A percentile compares a stretch with the other conserved stretches of the same genome.
These are phyloP conservation scores for Neopelma chrysocephalum DNA, from an alignment of 2,797 vertebrate species.

Conservation along the genomic window DNA sequence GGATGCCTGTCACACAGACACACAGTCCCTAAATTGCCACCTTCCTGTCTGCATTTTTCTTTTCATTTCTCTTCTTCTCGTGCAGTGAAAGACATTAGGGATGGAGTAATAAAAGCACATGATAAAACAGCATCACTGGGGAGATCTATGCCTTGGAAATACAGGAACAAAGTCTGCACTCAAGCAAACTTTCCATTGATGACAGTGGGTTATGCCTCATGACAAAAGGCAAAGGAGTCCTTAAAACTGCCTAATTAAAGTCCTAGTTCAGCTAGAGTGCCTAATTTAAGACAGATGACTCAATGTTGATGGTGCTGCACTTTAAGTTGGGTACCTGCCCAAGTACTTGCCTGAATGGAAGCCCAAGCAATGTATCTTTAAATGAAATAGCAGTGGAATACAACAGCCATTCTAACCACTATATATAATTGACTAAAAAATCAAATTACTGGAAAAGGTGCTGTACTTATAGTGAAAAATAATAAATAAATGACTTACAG, in stretches of 20 bases:
- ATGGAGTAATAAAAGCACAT: slow-evolving; percentile 49
- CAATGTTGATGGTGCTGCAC: slow-evolving; percentile 7
- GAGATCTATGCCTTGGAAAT: not conserved
- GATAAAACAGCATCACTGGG: slow-evolving; percentile 18
- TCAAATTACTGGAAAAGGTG: slow-evolving; percentile 48
- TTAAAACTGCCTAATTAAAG: slow-evolving; percentile 43
- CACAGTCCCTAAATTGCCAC: slow-evolving; percentile 39
- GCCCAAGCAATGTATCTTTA: slow-evolving; percentile 7
- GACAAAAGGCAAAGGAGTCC: slow-evolving; percentile 9
- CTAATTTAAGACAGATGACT: slow-evolving; percentile 56
- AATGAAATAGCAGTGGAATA: slow-evolving; percentile 20
- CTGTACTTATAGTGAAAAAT: slow-evolving; percentile 33
- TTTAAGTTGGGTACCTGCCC: slow-evolving; percentile 54
- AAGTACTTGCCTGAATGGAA: slow-evolving; percentile 31
- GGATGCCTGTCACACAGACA: not conserved
- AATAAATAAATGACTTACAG: slow-evolving; percentile 54
- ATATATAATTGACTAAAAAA: slow-evolving; percentile 59
- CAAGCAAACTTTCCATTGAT: not conserved
- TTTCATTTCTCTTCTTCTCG: slow-evolving; percentile 25
- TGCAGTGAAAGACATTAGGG: slow-evolving; percentile 15
- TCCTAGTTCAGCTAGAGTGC: not conserved
- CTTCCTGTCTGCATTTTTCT: slow-evolving; percentile 22
- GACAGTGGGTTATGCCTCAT: not conserved
- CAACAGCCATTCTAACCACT: not conserved
- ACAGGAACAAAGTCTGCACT: not conserved